These are phyloP conservation scores for Cryptotermes secundus DNA, from an alignment of 1,140 invertebrate species.

Conservation along the genomic window DNA sequence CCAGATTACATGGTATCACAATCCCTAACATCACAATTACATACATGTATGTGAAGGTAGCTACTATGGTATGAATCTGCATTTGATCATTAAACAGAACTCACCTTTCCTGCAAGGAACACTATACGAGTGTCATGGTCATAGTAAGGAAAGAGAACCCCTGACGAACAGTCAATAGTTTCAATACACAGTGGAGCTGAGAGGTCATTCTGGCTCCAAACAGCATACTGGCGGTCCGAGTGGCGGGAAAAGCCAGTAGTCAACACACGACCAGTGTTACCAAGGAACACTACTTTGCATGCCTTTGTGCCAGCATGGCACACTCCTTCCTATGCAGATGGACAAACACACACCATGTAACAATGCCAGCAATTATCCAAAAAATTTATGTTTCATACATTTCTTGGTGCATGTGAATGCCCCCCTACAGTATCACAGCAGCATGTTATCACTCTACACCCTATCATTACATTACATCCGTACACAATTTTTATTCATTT, in stretches of 20 bases:
- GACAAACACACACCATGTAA: conserved; percentile 26
- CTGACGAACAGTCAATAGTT: conserved; percentile 88
- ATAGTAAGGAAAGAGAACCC: conserved; percentile 89
- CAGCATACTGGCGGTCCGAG: conserved; percentile 84
- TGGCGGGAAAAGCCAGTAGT: conserved; percentile 89
- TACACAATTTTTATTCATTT: no score
- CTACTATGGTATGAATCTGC: not conserved
- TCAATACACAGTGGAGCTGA: conserved; percentile 72
- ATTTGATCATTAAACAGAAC: not conserved
- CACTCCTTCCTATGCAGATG: conserved; percentile 64
- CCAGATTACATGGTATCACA: no score
- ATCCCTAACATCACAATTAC: no score
- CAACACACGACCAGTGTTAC: conserved; percentile 70
- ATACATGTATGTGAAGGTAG: no score
- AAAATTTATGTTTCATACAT: no score
- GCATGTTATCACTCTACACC: no score
- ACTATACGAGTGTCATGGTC: conserved; percentile 90
- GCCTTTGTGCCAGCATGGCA: conserved; percentile 87
- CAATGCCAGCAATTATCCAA: no score
- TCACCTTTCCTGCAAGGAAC: conserved; percentile 77
- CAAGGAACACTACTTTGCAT: conserved; percentile 86
- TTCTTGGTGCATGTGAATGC: no score
- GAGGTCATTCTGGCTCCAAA: conserved; percentile 85
- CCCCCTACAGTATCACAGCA: no score
- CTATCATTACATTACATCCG: no score